Evolutionary conservation across 2,888 invertebrate genomes (phyloP), one percentile per base, ranked within the genome.

Genomic region (Macaria liturata): DNA sequence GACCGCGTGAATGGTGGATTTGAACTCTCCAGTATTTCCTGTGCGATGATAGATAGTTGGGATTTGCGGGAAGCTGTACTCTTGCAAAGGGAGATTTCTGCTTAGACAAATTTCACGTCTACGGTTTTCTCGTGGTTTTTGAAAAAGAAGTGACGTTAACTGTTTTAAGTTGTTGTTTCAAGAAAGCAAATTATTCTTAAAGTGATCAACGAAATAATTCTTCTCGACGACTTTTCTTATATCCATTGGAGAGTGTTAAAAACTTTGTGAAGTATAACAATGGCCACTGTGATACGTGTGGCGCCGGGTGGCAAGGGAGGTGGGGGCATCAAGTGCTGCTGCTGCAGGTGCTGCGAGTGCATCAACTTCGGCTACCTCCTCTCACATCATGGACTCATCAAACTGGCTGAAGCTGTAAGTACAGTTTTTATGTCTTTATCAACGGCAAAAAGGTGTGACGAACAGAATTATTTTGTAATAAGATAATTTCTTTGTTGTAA

Each of bases 261-360:
- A 85, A 81, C 84, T 58, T 20, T 20, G 20, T 20, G 20, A 20
- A 20, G 20, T 20, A 20, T 20, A 20, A 20, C 20, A 20, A 20
- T 20, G 20, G 93, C 92, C 40, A 92, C 91, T 0, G 86, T 93
- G 59, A 86, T 93, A 53, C 83, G 88, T 3, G 85, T 93, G 63
- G 78, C 80, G 20, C 89, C 91, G 2, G 75, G 80, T 8, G 79
- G 79, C 4, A 63, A 70, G 8, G 79, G 86, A 3, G 80, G 83
- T 3, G 86, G 91, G 44, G 95, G 96, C 49, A 90, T 95, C 61
- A 94, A 94, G 73, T 94, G 96, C 75, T 96, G 96, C 67, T 95
- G 95, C 78, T 96, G 95, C 75, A 90, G 94, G 60, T 95, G 97
- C 74, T 97, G 96, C 75, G 95, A 96, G 20, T 97, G 97, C 77